A percentile compares a stretch with the other conserved stretches of the same genome.
phyloP scores from a whole-genome alignment of 2,797 vertebrate genomes.

The Rhinophrynus dorsalis region DNA sequence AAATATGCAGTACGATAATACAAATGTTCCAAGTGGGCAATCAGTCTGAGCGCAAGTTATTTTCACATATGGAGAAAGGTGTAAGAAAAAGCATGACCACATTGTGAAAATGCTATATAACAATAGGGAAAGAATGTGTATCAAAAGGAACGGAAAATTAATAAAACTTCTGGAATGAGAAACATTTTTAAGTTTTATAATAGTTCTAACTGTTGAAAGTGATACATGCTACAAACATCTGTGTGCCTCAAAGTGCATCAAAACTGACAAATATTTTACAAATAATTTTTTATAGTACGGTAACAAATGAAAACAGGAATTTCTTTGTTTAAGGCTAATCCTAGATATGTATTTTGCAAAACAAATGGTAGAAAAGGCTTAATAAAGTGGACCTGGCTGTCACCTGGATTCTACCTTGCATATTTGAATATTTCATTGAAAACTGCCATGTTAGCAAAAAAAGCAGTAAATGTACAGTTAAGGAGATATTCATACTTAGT shows the following conservation, averaged over 20 bases:
- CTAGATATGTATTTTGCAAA: too few species aligned
- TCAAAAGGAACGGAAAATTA: slow-evolving; percentile 30
- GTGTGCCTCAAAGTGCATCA: slow-evolving; percentile 3
- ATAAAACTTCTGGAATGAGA: slow-evolving; percentile 33
- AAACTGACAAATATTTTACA: too few species aligned
- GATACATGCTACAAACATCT: slow-evolving; percentile 22
- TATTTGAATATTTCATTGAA: too few species aligned
- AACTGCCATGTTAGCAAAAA: too few species aligned
- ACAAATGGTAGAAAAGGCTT: too few species aligned
- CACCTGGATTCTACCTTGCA: too few species aligned
- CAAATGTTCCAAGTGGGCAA: background rate
- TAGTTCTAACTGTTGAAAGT: slow-evolving; percentile 1
- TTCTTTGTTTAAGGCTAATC: too few species aligned
- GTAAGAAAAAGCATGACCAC: background rate
- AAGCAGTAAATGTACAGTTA: too few species aligned
- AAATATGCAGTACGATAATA: background rate
- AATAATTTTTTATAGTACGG: too few species aligned
- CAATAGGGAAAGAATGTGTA: slow-evolving; percentile 1
- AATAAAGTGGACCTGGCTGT: too few species aligned
- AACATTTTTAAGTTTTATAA: slow-evolving; percentile 20
- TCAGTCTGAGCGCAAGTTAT: background rate
- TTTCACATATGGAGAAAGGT: slow-evolving; percentile 9
- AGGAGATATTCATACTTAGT: too few species aligned
- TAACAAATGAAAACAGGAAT: too few species aligned
- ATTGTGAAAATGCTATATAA: background rate